Evolutionary conservation across 2,888 invertebrate species (phyloP).

Genomic region (Cheilosia variabilis): DNA sequence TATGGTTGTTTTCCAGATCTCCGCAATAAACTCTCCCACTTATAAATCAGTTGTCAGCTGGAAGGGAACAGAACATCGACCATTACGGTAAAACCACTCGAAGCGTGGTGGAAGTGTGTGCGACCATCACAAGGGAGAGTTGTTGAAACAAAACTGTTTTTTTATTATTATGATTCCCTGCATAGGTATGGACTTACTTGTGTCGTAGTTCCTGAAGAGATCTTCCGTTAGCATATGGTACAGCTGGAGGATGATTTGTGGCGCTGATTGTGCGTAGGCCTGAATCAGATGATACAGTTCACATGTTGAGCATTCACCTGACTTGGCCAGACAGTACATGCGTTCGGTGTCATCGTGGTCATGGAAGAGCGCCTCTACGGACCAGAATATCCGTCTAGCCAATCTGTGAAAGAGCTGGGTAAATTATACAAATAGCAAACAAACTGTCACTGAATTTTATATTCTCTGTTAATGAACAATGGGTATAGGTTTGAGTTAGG

Average conservation of each 20-base stretch:
- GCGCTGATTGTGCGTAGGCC: constrained; percentile 90
- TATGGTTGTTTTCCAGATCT: not conserved
- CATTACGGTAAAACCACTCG: constrained; percentile 12
- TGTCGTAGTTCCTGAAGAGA: constrained; percentile 86
- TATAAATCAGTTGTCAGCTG: constrained; percentile 48
- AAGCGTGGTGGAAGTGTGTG: not conserved
- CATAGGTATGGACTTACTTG: constrained; percentile 85
- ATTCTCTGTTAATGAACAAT: not conserved
- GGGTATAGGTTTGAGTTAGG: not conserved
- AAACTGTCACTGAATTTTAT: not conserved
- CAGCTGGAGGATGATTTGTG: constrained; percentile 88
- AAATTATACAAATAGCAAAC: too few species aligned
- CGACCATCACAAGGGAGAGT: not conserved
- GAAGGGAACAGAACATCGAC: not conserved
- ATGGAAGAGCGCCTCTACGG: constrained; percentile 88
- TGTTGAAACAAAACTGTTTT: not conserved
- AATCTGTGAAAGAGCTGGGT: constrained; percentile 84
- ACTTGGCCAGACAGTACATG: constrained; percentile 86
- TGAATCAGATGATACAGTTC: constrained; percentile 91
- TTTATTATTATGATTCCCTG: not conserved
- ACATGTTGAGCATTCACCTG: constrained; percentile 87
- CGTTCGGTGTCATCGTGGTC: constrained; percentile 85
- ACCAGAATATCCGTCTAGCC: constrained; percentile 90
- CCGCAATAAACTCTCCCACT: not conserved
- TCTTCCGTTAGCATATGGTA: constrained; percentile 87